phyloP scores from a whole-genome alignment of 2,888 invertebrate genomes.

The Kuschelorhynchus macadamiae region DNA sequence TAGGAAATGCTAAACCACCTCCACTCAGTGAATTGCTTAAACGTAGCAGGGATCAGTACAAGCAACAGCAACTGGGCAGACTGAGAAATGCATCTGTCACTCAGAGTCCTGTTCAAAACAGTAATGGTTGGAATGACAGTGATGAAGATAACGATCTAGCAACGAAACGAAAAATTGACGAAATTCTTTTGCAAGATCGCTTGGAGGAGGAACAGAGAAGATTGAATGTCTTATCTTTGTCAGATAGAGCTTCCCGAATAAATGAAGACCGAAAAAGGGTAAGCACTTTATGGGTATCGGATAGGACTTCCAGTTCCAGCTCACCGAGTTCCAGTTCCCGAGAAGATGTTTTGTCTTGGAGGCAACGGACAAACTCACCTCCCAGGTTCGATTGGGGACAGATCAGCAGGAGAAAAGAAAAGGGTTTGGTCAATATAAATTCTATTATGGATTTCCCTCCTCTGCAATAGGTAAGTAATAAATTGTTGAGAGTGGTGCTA shows the following conservation, averaged over 20 bases:
- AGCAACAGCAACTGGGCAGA: background rate
- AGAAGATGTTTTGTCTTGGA: slow-evolving; percentile 16
- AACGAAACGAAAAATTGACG: background rate
- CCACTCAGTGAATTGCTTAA: slow-evolving; percentile 13
- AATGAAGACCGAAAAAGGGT: too few relatives aligned
- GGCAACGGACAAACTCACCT: slow-evolving; percentile 16
- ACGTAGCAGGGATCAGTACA: background rate
- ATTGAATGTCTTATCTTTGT: too few relatives aligned
- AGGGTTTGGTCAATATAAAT: background rate
- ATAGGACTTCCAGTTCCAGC: background rate
- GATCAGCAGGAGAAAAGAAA: background rate
- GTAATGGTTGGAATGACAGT: too few relatives aligned
- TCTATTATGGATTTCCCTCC: slow-evolving; percentile 6
- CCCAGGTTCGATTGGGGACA: slow-evolving; percentile 27
- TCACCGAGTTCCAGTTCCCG: background rate
- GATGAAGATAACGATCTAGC: too few relatives aligned
- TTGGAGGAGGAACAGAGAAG: slow-evolving; percentile 1
- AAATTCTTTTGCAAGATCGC: slow-evolving; percentile 3
- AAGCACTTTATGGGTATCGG: background rate
- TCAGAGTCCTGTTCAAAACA: too few relatives aligned
- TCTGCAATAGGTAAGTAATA: background rate
- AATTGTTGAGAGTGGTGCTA: too few relatives aligned
- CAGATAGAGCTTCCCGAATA: too few relatives aligned
- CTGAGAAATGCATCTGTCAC: background rate
- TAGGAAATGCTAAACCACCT: background rate